phyloP scores from a whole-genome alignment of 2,797 vertebrate species.

The Harpagifer antarcticus region DNA sequence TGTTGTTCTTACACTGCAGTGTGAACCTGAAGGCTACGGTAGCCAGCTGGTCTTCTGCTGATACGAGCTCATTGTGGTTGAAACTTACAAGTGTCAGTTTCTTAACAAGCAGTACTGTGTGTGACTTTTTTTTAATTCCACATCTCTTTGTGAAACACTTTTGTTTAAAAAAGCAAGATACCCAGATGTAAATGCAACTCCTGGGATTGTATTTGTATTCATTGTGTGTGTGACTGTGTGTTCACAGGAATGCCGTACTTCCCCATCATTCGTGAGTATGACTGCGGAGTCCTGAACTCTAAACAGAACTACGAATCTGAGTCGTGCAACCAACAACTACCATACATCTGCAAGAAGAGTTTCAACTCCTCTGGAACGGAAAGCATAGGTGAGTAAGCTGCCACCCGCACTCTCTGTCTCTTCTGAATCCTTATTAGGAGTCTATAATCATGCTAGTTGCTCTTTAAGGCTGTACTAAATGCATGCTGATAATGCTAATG shows the following conservation, averaged over 20 bases:
- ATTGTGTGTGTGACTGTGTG: constrained; percentile 34
- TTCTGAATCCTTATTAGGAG: background rate
- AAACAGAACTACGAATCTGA: constrained; percentile 83
- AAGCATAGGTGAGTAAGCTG: constrained; percentile 77
- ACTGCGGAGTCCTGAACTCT: constrained; percentile 88
- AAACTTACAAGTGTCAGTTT: constrained; percentile 12
- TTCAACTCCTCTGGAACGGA: constrained; percentile 62
- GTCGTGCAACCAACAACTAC: constrained; percentile 85
- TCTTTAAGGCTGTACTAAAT: background rate
- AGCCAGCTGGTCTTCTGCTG: constrained; percentile 19
- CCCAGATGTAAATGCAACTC: background rate
- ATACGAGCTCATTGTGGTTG: constrained; percentile 27
- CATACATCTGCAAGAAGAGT: constrained; percentile 93
- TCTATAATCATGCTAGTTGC: background rate
- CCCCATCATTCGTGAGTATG: constrained; percentile 76
- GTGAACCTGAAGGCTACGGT: constrained; percentile 26
- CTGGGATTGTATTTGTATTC: constrained; percentile 9
- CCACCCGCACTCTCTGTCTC: background rate
- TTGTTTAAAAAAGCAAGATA: background rate
- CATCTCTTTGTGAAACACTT: too few relatives aligned
- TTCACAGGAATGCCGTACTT: constrained; percentile 78
- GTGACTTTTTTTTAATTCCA: background rate
- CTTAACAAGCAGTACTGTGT: background rate
- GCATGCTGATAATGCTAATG: background rate
- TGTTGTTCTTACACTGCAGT: constrained; percentile 25